These are phyloP conservation scores for Antennarius striatus DNA, from an alignment of 2,113 vertebrate species.

Conservation along the genomic window DNA sequence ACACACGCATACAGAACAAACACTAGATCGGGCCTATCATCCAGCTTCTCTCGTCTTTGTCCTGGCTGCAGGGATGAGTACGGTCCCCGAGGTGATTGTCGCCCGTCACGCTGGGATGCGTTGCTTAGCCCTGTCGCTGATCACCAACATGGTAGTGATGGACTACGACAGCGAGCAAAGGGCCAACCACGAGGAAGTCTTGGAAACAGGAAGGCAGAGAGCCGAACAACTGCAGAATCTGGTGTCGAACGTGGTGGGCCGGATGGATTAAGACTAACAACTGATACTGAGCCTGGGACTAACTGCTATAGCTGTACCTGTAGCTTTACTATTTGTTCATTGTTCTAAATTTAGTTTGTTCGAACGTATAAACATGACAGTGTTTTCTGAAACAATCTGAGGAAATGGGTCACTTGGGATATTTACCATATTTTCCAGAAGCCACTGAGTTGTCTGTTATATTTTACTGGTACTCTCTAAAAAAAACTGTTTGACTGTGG, in stretches of 20 bases:
- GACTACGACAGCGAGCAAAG: constrained; percentile 83
- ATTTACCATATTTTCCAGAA: too few relatives aligned
- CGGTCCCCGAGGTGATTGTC: constrained; percentile 88
- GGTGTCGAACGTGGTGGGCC: constrained; percentile 77
- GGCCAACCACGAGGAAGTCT: constrained; percentile 89
- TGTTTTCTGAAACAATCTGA: too few relatives aligned
- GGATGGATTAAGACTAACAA: constrained; percentile 59
- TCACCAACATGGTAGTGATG: constrained; percentile 85
- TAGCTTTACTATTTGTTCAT: too few relatives aligned
- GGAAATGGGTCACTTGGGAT: too few relatives aligned
- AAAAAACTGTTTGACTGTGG: not conserved
- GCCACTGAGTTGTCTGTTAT: too few relatives aligned
- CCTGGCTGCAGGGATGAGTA: constrained; percentile 88
- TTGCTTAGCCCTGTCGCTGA: constrained; percentile 90
- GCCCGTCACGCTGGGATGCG: constrained; percentile 88
- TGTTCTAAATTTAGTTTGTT: not conserved
- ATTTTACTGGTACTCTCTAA: not conserved
- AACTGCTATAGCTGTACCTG: too few relatives aligned
- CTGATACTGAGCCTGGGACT: not conserved
- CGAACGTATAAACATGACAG: too few relatives aligned
- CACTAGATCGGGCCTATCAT: too few relatives aligned
- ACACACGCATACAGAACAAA: too few relatives aligned
- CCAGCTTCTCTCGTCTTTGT: not conserved
- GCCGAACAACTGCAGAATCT: constrained; percentile 80
- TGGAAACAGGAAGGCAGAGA: constrained; percentile 77